Conservation (phyloP, 2,888 invertebrate genomes). For the Aelia acuminata region DNA sequence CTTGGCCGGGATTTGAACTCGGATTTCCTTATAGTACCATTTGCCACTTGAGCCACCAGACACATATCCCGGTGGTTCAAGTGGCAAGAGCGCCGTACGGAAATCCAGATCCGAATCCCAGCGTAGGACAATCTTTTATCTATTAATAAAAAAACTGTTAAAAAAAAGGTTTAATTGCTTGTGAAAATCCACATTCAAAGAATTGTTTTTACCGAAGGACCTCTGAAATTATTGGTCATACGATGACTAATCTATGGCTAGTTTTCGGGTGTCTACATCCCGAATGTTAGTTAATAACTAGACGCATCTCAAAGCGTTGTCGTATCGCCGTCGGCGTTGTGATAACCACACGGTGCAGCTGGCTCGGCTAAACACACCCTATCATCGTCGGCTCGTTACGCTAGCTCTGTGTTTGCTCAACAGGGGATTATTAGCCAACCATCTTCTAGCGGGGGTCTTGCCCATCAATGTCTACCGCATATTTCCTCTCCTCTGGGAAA, state of each 20-base stretch:
- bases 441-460: not conserved
- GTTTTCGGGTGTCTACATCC: not conserved
- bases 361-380: conserved; percentile 29
- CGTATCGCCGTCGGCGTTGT: not conserved
- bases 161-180: too few species aligned
- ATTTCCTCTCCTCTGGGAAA: not conserved
- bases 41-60: too few species aligned
- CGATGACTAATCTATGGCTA: not conserved
- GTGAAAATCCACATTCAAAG: too few species aligned
- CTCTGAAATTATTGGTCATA: too few species aligned
- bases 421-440: conserved; percentile 24
- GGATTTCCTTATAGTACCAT: too few species aligned
- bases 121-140: too few species aligned
- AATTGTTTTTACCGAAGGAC: not conserved
- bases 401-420: conserved; percentile 33
- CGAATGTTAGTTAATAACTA: conserved; percentile 8
- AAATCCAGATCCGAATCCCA: too few species aligned
- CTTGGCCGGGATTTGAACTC: too few species aligned
- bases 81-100: too few species aligned
- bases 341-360: conserved; percentile 8
- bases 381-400: conserved; percentile 14
- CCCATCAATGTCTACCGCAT: not conserved
- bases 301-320: not conserved
- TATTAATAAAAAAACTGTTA: too few species aligned
- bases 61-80: too few species aligned